Evolutionary conservation across 2,113 vertebrate genomes (phyloP), one percentile per base, ranked within the genome.

Genomic region (Dicrurus megarhynchus): DNA sequence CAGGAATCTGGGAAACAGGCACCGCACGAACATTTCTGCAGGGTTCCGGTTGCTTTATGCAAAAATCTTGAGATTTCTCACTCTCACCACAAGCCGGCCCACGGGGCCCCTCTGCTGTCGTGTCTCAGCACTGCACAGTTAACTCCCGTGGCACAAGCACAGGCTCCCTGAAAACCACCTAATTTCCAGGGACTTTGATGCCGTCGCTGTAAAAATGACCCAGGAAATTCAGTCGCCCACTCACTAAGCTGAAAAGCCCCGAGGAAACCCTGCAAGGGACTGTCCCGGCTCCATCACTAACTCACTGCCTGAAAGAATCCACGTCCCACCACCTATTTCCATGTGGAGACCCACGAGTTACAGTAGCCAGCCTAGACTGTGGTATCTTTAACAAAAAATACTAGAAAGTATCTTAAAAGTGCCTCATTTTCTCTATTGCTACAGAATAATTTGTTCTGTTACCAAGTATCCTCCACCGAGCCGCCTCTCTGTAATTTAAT

Each of bases 21-120:
- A 30, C 17, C 0, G 1, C 49, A 5, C 7, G 13, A 30, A 46
- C 3, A 17, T 0, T 6, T 27, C 55, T 32, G 50, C 37, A 13
- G 7, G 24, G 37, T 10, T 63, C 67, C 5, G 71, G 10, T 50
- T 9, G 7, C 47, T 59, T 53, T 6, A 19, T 13, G 28, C 32
- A 46, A 22, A 55, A 32, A 35, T 18, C 15, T 16, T 32, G 27
- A 4, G 53, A 55, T 39, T 20, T 76, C 89, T 19, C 13, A 1
- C 26, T 79, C 18, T 6, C 35, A n/a, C 1, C 64, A 20, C 21
- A 9, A 8, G 13, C 28, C 6, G 18, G 87, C 69, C 59, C 64
- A 23, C 28, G 57, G 64, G 74, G 41, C 56, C 95, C 96, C 95
- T 96, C 97, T 97, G 91, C 94, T 3, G 95, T 75, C 42, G 1